phyloP scores from a whole-genome alignment of 1,140 invertebrate genomes.

The Brachionus asplanchnoidis region DNA sequence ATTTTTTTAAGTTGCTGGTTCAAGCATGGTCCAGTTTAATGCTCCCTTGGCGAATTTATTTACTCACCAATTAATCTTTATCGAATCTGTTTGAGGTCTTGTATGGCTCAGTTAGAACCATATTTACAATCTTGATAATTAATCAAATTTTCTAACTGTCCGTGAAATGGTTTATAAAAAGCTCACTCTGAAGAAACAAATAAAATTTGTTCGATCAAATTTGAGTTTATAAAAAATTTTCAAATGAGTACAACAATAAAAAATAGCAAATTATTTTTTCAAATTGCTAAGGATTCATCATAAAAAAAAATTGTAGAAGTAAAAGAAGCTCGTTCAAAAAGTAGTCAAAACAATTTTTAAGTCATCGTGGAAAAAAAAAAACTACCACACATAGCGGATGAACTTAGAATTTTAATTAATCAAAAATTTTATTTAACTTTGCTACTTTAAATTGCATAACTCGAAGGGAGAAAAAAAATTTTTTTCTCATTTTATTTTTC shows the following conservation, averaged over 20 bases:
- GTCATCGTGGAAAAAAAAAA: not conserved
- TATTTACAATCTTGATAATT: not conserved
- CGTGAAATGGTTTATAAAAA: not conserved
- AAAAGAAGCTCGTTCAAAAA: not conserved
- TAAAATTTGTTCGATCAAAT: not conserved
- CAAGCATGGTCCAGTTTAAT: not conserved
- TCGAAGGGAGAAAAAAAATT: not conserved
- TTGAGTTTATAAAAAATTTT: not conserved
- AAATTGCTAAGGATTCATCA: not conserved
- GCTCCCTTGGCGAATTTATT: not conserved
- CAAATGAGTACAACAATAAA: not conserved
- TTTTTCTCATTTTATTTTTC: not conserved
- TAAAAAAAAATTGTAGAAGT: not conserved
- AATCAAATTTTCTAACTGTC: not conserved
- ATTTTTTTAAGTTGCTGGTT: not conserved
- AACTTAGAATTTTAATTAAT: not conserved
- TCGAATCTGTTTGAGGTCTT: not conserved
- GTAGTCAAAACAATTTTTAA: not conserved
- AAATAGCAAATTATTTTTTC: not conserved
- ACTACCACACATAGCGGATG: not conserved
- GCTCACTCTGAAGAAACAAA: not conserved
- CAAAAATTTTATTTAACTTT: not conserved
- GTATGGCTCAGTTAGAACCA: not conserved
- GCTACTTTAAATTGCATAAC: not conserved
- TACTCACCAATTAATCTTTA: not conserved